Evolutionary conservation across 1,140 invertebrate genomes (phyloP).

Genomic region (Sesamia nonagrioides): DNA sequence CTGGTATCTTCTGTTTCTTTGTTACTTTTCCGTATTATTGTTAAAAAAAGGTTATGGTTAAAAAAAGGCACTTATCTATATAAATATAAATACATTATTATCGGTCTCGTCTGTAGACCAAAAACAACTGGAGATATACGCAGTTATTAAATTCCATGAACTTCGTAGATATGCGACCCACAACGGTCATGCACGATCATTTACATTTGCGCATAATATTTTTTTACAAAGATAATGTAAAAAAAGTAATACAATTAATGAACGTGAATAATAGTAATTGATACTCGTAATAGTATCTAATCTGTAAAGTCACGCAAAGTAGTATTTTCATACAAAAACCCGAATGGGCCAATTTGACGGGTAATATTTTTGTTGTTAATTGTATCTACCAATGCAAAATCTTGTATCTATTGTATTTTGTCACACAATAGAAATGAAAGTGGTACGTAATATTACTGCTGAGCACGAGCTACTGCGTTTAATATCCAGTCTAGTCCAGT

Average conservation of each 20-base stretch:
- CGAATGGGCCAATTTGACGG: constrained; percentile 1
- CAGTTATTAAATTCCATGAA: constrained; percentile 28
- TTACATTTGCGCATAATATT: not conserved
- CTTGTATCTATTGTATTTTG: not conserved
- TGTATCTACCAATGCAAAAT: too few relatives aligned
- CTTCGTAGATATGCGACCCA: constrained; percentile 15
- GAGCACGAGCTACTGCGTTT: too few relatives aligned
- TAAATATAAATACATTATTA: not conserved
- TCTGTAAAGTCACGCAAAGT: constrained; percentile 17
- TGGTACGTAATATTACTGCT: too few relatives aligned
- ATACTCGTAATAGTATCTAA: constrained; percentile 20
- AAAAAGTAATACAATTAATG: constrained; percentile 13
- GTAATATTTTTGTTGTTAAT: not conserved
- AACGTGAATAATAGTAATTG: constrained; percentile 20
- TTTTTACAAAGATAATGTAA: constrained; percentile 22
- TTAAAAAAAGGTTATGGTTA: too few relatives aligned
- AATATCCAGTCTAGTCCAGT: too few relatives aligned
- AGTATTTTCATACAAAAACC: not conserved
- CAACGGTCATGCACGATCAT: constrained; percentile 12
- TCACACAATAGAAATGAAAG: not conserved
- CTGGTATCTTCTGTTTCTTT: not conserved
- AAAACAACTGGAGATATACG: constrained; percentile 30
- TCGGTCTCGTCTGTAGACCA: not conserved
- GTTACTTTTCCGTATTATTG: constrained; percentile 14
- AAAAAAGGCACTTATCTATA: not conserved